phyloP scores from a whole-genome alignment of 2,797 vertebrate species.

The Todus mexicanus region DNA sequence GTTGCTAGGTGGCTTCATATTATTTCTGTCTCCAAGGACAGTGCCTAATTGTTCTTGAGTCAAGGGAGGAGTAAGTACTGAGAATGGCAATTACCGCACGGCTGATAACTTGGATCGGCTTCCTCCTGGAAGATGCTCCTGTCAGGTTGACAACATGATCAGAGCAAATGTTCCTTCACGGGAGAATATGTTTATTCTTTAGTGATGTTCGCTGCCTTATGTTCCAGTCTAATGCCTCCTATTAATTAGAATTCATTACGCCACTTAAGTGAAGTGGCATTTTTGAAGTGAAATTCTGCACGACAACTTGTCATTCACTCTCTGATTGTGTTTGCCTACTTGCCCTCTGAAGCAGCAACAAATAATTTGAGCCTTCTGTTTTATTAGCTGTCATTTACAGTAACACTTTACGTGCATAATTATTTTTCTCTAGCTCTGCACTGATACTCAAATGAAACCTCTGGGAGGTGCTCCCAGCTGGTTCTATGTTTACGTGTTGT shows the following conservation, averaged over 20 bases:
- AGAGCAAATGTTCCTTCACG: neutral
- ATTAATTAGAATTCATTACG: conserved; percentile 27
- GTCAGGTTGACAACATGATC: neutral
- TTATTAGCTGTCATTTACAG: conserved; percentile 22
- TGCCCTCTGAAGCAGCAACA: neutral
- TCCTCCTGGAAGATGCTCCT: neutral
- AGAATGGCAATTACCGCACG: neutral
- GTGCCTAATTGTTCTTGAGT: neutral
- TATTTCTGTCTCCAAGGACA: neutral
- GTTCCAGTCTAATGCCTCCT: conserved; percentile 4
- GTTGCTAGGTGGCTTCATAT: neutral
- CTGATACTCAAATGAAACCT: conserved; percentile 19
- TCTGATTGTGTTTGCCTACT: neutral
- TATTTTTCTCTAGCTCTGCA: neutral
- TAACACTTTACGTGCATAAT: neutral
- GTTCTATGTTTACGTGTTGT: neutral
- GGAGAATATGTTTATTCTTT: conserved; percentile 29
- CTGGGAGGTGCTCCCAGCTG: conserved; percentile 23
- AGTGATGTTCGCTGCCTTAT: conserved; percentile 8
- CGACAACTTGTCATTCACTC: neutral
- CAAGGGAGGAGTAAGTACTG: neutral
- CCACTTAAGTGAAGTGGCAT: neutral
- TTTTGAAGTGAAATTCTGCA: neutral
- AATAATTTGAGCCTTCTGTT: conserved; percentile 1
- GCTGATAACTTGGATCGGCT: neutral